Conservation (phyloP, 2,888 invertebrate species). For the Philhelius pedissequus region DNA sequence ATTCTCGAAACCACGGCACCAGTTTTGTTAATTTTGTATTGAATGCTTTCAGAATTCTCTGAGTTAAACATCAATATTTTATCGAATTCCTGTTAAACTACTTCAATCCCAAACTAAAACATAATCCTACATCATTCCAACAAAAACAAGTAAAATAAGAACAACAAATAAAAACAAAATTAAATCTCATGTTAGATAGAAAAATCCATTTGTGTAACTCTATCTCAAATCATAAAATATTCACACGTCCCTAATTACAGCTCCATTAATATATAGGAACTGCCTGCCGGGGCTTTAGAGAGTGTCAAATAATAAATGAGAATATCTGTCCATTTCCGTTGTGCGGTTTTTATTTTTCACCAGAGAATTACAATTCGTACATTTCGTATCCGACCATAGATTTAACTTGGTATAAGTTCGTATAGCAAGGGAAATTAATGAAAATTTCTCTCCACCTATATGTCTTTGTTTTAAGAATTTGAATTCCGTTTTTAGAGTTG, state of each 20-base stretch:
- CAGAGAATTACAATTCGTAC: slow-evolving; percentile 31
- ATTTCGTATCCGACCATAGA: background rate
- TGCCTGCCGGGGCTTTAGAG: slow-evolving; percentile 19
- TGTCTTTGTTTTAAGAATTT: slow-evolving; percentile 53
- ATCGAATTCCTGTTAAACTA: background rate
- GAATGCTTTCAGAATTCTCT: background rate
- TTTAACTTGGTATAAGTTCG: background rate
- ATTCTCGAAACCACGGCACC: too few relatives aligned
- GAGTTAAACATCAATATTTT: background rate
- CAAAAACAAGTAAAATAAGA: background rate
- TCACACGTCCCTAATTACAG: slow-evolving; percentile 66
- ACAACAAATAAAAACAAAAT: background rate
- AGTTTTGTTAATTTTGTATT: too few relatives aligned
- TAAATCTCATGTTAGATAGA: background rate
- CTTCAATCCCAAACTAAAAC: background rate
- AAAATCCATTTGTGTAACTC: slow-evolving; percentile 21
- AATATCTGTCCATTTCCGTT: slow-evolving; percentile 47
- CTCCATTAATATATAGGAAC: slow-evolving; percentile 28
- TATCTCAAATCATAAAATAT: slow-evolving; percentile 32
- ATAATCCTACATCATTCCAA: background rate
- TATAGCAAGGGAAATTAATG: slow-evolving; percentile 7
- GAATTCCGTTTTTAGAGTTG: slow-evolving; percentile 20
- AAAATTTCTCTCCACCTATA: slow-evolving; percentile 39
- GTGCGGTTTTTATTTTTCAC: background rate
- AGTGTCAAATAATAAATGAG: slow-evolving; percentile 65